Evolutionary conservation across 1,140 invertebrate species (phyloP).

Genomic region (Lysiphlebus fabarum): DNA sequence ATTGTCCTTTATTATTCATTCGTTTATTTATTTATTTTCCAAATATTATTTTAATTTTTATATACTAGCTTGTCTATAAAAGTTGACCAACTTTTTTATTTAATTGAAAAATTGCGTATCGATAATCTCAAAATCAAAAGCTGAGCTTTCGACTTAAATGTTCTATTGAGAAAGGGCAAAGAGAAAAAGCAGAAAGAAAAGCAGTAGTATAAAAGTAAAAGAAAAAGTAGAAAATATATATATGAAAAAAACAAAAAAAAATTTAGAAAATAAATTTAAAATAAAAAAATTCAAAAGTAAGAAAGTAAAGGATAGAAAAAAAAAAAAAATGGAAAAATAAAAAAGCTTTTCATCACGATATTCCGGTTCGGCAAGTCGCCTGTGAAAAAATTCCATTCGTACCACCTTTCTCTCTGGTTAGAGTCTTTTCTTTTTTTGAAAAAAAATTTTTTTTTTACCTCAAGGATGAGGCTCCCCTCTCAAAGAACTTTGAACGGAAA

Average conservation of each 20-base stretch:
- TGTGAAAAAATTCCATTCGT: conserved; percentile 28
- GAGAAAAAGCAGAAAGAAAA: too few relatives aligned
- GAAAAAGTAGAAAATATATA: too few relatives aligned
- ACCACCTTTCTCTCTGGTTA: conserved; percentile 14
- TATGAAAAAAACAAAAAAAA: conserved; percentile 1
- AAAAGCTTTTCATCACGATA: conserved; percentile 27
- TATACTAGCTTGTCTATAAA: neutral
- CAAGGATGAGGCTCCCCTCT: conserved; percentile 1
- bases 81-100: neutral
- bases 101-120: neutral
- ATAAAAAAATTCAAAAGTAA: neutral
- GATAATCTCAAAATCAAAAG: conserved; percentile 1
- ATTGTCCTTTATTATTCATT: too few relatives aligned
- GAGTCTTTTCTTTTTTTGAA: neutral
- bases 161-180: neutral
- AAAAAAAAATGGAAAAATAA: conserved; percentile 23
- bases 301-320: neutral
- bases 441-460: conserved; percentile 6
- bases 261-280: neutral
- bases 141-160: neutral
- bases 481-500: conserved; percentile 23
- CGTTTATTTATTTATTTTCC: too few relatives aligned
- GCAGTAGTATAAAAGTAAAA: too few relatives aligned
- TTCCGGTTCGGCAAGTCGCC: conserved; percentile 23
- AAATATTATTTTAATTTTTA: neutral